Percentiles rank a stretch among this genome's conserved stretches.
Conservation (phyloP, 1,140 invertebrate species). For the Apis florea region DNA sequence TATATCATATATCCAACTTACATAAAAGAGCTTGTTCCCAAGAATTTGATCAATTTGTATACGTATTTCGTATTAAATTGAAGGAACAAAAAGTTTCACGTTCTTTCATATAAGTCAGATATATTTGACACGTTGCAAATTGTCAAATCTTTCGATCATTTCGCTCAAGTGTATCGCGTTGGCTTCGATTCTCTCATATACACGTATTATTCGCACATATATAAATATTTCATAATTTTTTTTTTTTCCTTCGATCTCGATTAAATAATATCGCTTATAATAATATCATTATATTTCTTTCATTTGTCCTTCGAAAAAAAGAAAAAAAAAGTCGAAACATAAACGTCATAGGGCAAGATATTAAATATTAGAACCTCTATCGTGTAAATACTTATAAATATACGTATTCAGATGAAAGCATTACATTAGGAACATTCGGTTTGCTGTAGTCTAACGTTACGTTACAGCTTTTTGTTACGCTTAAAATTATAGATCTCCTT, state of each 20-base stretch:
- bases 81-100: background rate
- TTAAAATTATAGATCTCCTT: slow-evolving; percentile 48
- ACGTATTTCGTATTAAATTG: background rate
- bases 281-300: slow-evolving; percentile 40
- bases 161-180: slow-evolving; percentile 30
- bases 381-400: slow-evolving; percentile 64
- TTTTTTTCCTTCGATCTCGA: slow-evolving; percentile 14
- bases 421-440: slow-evolving; percentile 73
- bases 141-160: slow-evolving; percentile 37
- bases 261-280: slow-evolving; percentile 33
- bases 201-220: slow-evolving; percentile 37
- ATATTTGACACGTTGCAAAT: slow-evolving; percentile 29
- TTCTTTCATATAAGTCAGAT: slow-evolving; percentile 44
- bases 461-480: slow-evolving; percentile 49
- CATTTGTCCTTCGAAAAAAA: slow-evolving; percentile 31
- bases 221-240: slow-evolving; percentile 49
- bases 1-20: slow-evolving; percentile 39
- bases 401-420: slow-evolving; percentile 70
- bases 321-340: slow-evolving; percentile 42
- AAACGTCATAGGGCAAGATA: slow-evolving; percentile 50
- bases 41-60: background rate
- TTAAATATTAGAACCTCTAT: slow-evolving; percentile 60
- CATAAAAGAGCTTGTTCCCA: slow-evolving; percentile 27
- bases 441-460: slow-evolving; percentile 55
- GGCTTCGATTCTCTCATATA: slow-evolving; percentile 38